Evolutionary conservation across 2,888 invertebrate species (phyloP).

Genomic region (Lithosia quadra): DNA sequence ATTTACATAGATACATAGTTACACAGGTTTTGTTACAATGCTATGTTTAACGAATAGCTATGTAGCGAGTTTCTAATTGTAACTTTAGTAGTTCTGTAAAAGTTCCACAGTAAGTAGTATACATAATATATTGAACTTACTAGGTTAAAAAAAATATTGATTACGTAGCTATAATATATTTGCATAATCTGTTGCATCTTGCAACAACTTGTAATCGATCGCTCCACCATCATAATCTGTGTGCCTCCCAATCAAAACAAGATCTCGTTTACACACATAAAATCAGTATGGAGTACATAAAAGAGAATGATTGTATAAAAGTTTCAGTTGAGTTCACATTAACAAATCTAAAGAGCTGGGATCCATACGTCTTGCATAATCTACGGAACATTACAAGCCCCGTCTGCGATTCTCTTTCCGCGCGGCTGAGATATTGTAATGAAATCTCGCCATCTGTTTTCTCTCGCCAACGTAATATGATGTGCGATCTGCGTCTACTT

Average conservation of each 20-base stretch:
- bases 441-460: conserved; percentile 84
- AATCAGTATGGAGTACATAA: conserved; percentile 25
- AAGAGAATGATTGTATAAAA: conserved; percentile 39
- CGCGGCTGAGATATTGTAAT: conserved; percentile 81
- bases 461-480: conserved; percentile 75
- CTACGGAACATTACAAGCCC: conserved; percentile 72
- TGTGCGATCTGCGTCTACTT: conserved; percentile 70
- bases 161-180: no score
- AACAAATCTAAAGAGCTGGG: conserved; percentile 62
- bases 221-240: neutral
- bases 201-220: neutral
- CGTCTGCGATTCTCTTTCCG: conserved; percentile 77
- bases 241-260: neutral
- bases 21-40: no score
- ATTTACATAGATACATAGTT: no score
- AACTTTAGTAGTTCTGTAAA: no score
- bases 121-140: no score
- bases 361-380: conserved; percentile 76
- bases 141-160: neutral
- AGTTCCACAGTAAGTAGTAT: no score
- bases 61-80: no score
- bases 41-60: no score
- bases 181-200: neutral
- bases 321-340: conserved; percentile 53
- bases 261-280: neutral